Evolutionary conservation across 2,888 invertebrate genomes (phyloP).

Genomic region (Lithophane ornitopus): DNA sequence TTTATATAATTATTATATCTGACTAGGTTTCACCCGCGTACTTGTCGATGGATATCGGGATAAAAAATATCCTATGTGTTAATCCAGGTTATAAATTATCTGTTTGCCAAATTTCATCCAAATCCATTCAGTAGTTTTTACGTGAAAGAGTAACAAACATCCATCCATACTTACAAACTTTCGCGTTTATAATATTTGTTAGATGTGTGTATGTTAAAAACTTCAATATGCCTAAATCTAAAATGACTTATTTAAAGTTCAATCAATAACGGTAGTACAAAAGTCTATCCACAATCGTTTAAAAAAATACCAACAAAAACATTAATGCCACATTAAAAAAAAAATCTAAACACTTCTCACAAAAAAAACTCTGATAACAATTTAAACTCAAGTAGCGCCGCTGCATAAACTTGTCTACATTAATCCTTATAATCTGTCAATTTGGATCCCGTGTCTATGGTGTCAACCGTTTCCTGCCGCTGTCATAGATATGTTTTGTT

Average conservation of each 20-base stretch:
- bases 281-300: neutral
- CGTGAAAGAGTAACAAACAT: too few species aligned
- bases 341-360: conserved; percentile 10
- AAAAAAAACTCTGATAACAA: conserved; percentile 38
- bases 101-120: too few species aligned
- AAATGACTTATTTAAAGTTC: neutral
- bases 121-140: too few species aligned
- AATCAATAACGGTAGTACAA: neutral
- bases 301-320: neutral
- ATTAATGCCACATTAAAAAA: neutral
- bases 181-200: too few species aligned
- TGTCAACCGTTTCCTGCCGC: conserved; percentile 68
- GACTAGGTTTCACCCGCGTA: too few species aligned
- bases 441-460: conserved; percentile 60
- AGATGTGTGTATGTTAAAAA: too few species aligned
- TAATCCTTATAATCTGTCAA: conserved; percentile 68
- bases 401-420: conserved; percentile 44
- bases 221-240: too few species aligned
- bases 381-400: conserved; percentile 56
- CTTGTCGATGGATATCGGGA: too few species aligned
- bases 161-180: too few species aligned
- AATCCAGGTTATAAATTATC: too few species aligned
- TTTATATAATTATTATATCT: too few species aligned
- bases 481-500: conserved; percentile 64
- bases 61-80: too few species aligned